Percentiles rank a stretch among this genome's conserved stretches.
Conservation (phyloP, 2,888 invertebrate genomes). For the Machimus rusticus region DNA sequence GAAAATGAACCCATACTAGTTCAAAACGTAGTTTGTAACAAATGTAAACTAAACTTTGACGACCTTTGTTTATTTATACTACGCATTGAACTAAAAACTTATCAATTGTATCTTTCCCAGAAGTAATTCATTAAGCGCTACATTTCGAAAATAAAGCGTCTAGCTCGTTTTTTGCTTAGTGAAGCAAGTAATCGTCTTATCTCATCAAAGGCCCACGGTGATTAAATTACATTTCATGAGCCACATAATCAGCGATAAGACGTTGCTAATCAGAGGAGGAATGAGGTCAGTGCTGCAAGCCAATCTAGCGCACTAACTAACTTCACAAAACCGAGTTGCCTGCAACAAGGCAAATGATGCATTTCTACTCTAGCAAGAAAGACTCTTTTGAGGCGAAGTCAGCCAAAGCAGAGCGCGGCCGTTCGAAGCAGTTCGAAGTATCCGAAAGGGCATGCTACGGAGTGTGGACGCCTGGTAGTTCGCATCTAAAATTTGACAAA, state of each 20-base stretch:
- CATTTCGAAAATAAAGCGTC: neutral
- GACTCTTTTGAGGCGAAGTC: neutral
- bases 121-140: neutral
- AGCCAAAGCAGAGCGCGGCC: neutral
- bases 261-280: neutral
- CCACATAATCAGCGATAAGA: neutral
- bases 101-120: neutral
- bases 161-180: neutral
- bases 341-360: neutral
- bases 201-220: neutral
- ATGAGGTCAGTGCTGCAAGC: neutral
- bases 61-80: no score
- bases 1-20: no score
- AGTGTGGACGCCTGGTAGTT: conserved; percentile 40
- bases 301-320: neutral
- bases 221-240: neutral
- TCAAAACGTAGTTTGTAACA: no score
- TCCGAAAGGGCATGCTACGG: neutral
- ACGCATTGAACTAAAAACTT: neutral
- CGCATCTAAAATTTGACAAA: conserved; percentile 45
- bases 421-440: neutral
- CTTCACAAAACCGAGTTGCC: neutral
- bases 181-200: neutral
- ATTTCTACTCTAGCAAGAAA: neutral
- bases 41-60: no score